phyloP scores from a whole-genome alignment of 37 sponge, comb jelly and placozoan genomes.

The Hexactinellida sp. region DNA sequence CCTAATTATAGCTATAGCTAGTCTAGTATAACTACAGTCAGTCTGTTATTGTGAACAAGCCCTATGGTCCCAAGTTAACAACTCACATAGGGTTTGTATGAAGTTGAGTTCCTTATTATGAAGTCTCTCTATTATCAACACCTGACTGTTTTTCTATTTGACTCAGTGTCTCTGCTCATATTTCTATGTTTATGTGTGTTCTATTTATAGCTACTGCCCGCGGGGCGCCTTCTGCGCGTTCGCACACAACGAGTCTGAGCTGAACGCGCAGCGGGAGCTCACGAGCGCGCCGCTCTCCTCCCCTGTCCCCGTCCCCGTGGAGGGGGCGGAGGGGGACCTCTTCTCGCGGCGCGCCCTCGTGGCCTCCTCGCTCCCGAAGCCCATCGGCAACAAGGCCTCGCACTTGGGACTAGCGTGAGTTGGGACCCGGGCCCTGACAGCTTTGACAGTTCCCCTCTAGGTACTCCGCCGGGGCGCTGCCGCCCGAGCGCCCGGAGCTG shows the following conservation, averaged over 20 bases:
- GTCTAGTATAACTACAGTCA: too few species aligned
- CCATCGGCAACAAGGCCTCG: not conserved
- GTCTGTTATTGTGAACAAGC: too few species aligned
- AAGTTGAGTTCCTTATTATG: too few species aligned
- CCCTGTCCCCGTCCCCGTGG: not conserved
- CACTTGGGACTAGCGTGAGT: not conserved
- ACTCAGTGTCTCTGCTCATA: not conserved
- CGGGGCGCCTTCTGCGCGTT: slow-evolving; percentile 98
- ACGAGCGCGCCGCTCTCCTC: slow-evolving; percentile 3
- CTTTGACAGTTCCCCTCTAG: not conserved
- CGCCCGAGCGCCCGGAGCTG: too few species aligned
- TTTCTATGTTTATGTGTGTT: not conserved
- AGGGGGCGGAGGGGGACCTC: not conserved
- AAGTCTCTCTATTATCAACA: too few species aligned
- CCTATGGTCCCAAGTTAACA: too few species aligned
- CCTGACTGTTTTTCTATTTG: not conserved
- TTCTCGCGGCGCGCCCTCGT: not conserved
- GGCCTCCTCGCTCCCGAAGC: not conserved
- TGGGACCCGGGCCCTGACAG: not conserved
- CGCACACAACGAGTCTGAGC: slow-evolving; percentile 84
- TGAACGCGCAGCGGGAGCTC: not conserved
- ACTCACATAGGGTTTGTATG: too few species aligned
- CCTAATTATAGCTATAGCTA: too few species aligned
- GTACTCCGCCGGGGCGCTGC: not conserved
- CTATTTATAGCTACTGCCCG: slow-evolving; percentile 57